Evolutionary conservation across 2,888 invertebrate species (phyloP), one percentile per base, ranked within the genome.

Genomic region (Drosophila longiperda): DNA sequence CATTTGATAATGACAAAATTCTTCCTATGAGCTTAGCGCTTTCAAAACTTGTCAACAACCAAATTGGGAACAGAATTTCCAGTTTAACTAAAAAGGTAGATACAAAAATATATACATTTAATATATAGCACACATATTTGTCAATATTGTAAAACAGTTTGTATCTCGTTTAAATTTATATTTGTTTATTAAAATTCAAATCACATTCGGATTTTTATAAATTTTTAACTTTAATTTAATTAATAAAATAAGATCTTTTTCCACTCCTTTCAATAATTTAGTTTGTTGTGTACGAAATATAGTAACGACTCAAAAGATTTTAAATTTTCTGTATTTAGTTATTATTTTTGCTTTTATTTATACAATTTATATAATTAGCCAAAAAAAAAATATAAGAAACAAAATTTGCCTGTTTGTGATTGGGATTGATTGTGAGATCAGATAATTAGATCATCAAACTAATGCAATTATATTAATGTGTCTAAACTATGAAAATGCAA

Each of bases 341-440:
- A 20, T 20, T 45, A 12, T 45, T 20, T 7, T 12, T 20, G 12
- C 42, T 42, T 12, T 20, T 1, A 42, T n/a, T 20, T 20, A 45
- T 45, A 3, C 3, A 20, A 7, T 12, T 45, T 20, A 7, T 20
- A 6, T 3, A 20, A 12, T 12, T 12, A 17, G 17, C 38, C 8
- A n/a, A 38, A 40, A 40, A 9, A 17, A 38, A 38, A 8, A 40
- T 0, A n/a, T n/a, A 5, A 40, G 11, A 11, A 7, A 12, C 12
- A 7, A 12, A 12, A 1, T 11, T 53, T 36, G 53, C 2, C 20
- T 23, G 34, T 34, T 53, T 53, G 34, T 23, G 23, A 53, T 50
- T 50, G 50, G 29, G 50, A 50, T 29, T 50, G 17, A 29, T 50
- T 50, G 17, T 50, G 50, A 29, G 50, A 50, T 50, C 17, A n/a